A percentile compares a stretch with the other conserved stretches of the same genome.
Conservation (phyloP, 2,113 vertebrate species). For the Lucifuga dentata region DNA sequence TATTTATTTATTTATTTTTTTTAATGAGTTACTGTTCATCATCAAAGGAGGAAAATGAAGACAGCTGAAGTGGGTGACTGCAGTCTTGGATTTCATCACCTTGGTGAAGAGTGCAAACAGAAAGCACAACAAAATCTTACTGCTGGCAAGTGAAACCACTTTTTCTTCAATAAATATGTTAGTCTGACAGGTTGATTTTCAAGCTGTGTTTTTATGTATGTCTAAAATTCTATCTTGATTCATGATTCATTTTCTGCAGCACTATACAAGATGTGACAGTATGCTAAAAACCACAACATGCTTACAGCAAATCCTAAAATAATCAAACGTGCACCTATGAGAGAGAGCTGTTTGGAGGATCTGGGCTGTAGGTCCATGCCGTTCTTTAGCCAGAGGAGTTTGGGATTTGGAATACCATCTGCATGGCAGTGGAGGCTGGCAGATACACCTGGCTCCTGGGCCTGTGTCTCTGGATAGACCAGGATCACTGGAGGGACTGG, state of each 20-base stretch:
- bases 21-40: background rate
- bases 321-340: slow-evolving; percentile 85
- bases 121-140: slow-evolving; percentile 3
- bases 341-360: slow-evolving; percentile 90
- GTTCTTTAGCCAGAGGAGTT: slow-evolving; percentile 95
- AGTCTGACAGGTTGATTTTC: background rate
- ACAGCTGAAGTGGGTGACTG: background rate
- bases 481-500: slow-evolving; percentile 96
- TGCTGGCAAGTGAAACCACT: background rate
- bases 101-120: background rate
- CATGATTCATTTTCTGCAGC: no score
- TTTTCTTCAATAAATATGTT: slow-evolving; percentile 6
- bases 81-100: slow-evolving; percentile 27
- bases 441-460: slow-evolving; percentile 92
- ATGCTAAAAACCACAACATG: background rate
- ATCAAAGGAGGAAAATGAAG: slow-evolving; percentile 14
- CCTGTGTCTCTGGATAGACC: slow-evolving; percentile 95
- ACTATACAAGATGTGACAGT: background rate
- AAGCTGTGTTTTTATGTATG: background rate
- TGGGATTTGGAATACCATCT: slow-evolving; percentile 94
- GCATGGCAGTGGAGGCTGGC: slow-evolving; percentile 93
- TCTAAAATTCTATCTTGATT: no score
- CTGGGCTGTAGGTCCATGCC: slow-evolving; percentile 89
- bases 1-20: background rate
- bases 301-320: slow-evolving; percentile 7